These are phyloP conservation scores for Catharus minimus DNA, from an alignment of 2,113 vertebrate genomes.

Conservation along the genomic window DNA sequence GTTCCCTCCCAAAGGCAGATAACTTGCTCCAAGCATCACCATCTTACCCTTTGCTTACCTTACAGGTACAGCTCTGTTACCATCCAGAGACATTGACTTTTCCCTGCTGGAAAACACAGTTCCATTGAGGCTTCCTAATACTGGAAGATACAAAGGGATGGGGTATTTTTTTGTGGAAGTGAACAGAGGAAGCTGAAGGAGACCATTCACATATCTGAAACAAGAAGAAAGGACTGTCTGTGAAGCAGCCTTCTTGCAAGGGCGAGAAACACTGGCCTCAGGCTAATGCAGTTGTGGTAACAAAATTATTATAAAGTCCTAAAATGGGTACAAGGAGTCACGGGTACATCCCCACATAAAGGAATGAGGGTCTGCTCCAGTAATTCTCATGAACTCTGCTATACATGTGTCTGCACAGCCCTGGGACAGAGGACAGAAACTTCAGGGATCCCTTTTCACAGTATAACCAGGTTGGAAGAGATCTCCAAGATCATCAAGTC, in stretches of 20 bases:
- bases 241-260: background rate
- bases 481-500: no score
- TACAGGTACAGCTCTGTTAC: background rate
- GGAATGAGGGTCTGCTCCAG: background rate
- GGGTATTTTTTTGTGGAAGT: background rate
- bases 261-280: background rate
- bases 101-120: background rate
- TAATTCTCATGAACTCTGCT: background rate
- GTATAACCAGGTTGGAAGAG: no score
- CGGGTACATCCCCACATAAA: fast-evolving
- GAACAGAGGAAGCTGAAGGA: background rate
- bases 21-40: background rate
- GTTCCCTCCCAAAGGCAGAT: background rate
- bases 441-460: background rate
- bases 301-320: background rate
- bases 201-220: background rate
- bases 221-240: background rate
- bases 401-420: background rate
- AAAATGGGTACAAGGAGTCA: background rate
- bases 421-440: background rate
- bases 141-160: background rate
- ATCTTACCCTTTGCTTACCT: background rate
- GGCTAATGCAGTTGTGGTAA: background rate
- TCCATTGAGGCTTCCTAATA: background rate
- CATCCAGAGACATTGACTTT: background rate